Conservation (phyloP, 2,888 invertebrate genomes). For the Marronus borbonicus region DNA sequence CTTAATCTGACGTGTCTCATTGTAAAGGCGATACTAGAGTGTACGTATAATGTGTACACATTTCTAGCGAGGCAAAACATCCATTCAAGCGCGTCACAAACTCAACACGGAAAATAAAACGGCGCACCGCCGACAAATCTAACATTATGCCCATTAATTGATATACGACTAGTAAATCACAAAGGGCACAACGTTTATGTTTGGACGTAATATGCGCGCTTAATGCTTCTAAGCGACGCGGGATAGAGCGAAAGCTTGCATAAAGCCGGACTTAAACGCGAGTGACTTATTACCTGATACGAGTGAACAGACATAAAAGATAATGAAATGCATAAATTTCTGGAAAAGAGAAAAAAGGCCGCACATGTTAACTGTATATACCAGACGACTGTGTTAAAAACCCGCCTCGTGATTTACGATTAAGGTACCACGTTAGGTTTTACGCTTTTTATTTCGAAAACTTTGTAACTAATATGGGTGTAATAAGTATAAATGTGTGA, state of each 20-base stretch:
- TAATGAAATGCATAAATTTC: constrained; percentile 38
- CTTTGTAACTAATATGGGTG: no score
- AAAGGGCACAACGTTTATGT: constrained; percentile 34
- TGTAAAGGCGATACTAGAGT: no score
- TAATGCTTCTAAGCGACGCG: constrained; percentile 17
- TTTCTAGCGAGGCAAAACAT: neutral
- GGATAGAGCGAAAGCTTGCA: constrained; percentile 6
- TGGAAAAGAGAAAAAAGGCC: constrained; percentile 9
- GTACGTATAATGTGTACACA: no score
- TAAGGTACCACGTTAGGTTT: no score
- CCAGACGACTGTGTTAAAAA: no score
- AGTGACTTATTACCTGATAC: constrained; percentile 39
- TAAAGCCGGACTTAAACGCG: constrained; percentile 30
- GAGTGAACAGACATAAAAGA: constrained; percentile 10
- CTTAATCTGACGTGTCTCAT: no score
- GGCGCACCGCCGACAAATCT: constrained; percentile 2
- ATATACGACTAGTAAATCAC: constrained; percentile 44
- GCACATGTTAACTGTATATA: no score
- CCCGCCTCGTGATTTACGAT: no score
- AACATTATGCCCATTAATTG: constrained; percentile 17
- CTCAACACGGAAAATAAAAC: neutral
- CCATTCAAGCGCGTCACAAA: constrained; percentile 12
- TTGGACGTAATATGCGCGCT: constrained; percentile 33
- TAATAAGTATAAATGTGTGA: no score
- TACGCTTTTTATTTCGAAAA: no score